These are phyloP conservation scores for Tricholauxania praeusta DNA, from an alignment of 2,888 invertebrate species.

Conservation along the genomic window DNA sequence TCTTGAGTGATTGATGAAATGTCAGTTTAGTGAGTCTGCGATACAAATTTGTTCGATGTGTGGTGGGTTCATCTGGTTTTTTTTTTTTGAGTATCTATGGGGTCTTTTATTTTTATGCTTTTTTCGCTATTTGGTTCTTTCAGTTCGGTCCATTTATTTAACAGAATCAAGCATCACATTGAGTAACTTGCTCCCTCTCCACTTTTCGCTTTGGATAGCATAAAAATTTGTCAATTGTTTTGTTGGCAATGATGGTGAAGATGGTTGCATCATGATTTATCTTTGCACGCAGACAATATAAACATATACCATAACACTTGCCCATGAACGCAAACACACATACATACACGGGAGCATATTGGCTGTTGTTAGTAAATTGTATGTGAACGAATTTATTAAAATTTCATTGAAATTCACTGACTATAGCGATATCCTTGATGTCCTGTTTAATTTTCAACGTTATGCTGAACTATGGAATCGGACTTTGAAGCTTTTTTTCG, in stretches of 20 bases:
- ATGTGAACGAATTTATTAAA: constrained; percentile 11
- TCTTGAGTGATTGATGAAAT: constrained; percentile 49
- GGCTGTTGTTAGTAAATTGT: constrained; percentile 12
- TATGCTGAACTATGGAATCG: too few relatives aligned
- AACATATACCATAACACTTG: background rate
- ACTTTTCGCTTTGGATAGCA: background rate
- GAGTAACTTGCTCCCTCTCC: background rate
- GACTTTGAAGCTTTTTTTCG: too few relatives aligned
- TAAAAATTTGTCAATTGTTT: constrained; percentile 31
- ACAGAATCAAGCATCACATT: background rate
- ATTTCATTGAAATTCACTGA: constrained; percentile 25
- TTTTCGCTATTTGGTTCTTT: background rate
- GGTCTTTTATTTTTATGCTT: background rate
- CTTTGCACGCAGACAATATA: background rate
- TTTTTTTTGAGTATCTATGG: background rate
- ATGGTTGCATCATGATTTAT: constrained; percentile 20
- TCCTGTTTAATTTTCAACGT: constrained; percentile 3
- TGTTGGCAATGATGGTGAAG: constrained; percentile 11
- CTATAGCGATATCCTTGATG: constrained; percentile 13
- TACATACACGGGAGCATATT: background rate
- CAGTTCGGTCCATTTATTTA: constrained; percentile 11
- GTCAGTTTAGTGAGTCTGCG: constrained; percentile 41
- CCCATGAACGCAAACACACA: background rate
- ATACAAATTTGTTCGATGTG: constrained; percentile 15
- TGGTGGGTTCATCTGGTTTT: constrained; percentile 2